A percentile compares a stretch with the other conserved stretches of the same genome.
phyloP scores from a whole-genome alignment of 2,113 vertebrate genomes.

The Acrocephalus kingi region DNA sequence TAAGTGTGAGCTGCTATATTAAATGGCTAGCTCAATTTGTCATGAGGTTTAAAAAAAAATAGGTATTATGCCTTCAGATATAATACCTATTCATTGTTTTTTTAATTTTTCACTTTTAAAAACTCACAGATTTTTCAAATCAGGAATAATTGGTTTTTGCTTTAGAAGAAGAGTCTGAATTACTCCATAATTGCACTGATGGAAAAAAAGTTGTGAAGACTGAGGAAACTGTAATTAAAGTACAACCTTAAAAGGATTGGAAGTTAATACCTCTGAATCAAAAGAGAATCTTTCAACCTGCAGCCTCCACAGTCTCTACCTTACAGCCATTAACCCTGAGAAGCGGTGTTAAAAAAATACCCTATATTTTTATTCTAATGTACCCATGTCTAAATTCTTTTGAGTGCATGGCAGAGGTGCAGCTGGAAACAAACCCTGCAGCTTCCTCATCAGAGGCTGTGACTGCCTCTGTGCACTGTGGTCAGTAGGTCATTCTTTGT shows the following conservation, averaged over 20 bases:
- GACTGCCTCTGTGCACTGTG: background rate
- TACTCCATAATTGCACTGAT: constrained; percentile 24
- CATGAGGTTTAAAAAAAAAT: background rate
- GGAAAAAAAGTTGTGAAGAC: background rate
- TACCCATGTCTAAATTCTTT: background rate
- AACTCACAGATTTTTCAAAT: background rate
- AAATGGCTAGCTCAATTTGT: background rate
- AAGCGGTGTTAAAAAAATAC: background rate
- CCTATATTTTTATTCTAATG: background rate
- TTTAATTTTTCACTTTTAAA: background rate
- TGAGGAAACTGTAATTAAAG: constrained; percentile 45
- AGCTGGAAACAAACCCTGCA: background rate
- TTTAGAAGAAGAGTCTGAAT: constrained; percentile 48
- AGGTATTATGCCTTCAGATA: background rate
- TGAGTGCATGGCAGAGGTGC: background rate
- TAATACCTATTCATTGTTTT: background rate
- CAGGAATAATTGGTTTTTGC: constrained; percentile 31
- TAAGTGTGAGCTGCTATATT: background rate
- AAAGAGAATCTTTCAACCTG: constrained; percentile 40
- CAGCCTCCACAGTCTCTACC: background rate
- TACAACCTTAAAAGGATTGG: constrained; percentile 29
- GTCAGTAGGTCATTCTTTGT: background rate
- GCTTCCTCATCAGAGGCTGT: background rate
- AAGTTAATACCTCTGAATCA: constrained; percentile 45
- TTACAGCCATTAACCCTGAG: background rate